Evolutionary conservation across 2,888 invertebrate genomes (phyloP).

Genomic region (Pinctada fucata): DNA sequence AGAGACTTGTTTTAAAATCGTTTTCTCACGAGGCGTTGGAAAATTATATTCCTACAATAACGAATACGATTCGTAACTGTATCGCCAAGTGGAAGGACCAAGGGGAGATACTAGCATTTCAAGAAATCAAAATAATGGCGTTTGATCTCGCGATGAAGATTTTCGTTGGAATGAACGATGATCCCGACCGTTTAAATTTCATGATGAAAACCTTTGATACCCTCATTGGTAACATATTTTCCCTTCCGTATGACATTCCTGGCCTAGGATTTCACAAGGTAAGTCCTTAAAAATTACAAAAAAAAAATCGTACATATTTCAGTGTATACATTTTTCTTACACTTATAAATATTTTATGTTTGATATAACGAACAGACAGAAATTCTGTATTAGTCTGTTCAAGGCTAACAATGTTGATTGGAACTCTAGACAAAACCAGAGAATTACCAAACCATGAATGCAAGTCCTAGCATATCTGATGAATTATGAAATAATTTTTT

Average conservation of each 20-base stretch:
- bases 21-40: conserved; percentile 52
- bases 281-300: conserved; percentile 18
- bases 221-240: conserved; percentile 64
- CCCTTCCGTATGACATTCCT: conserved; percentile 66
- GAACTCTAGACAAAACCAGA: too few relatives aligned
- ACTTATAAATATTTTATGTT: too few relatives aligned
- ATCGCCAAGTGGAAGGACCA: conserved; percentile 49
- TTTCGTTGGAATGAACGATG: conserved; percentile 59
- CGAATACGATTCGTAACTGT: conserved; percentile 32
- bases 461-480: too few relatives aligned
- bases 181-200: conserved; percentile 25
- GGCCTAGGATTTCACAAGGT: conserved; percentile 72
- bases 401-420: too few relatives aligned
- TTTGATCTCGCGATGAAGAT: conserved; percentile 55
- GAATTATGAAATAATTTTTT: too few relatives aligned
- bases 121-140: conserved; percentile 58
- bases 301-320: too few relatives aligned
- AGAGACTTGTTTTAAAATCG: conserved; percentile 51
- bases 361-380: too few relatives aligned
- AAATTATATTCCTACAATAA: conserved; percentile 48
- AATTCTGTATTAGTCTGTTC: too few relatives aligned
- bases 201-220: conserved; percentile 50
- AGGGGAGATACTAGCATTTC: conserved; percentile 54
- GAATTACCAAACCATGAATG: too few relatives aligned
- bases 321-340: too few relatives aligned